These are phyloP conservation scores for Lepidochrysops patricia DNA, from an alignment of 2,888 invertebrate genomes.

Conservation along the genomic window DNA sequence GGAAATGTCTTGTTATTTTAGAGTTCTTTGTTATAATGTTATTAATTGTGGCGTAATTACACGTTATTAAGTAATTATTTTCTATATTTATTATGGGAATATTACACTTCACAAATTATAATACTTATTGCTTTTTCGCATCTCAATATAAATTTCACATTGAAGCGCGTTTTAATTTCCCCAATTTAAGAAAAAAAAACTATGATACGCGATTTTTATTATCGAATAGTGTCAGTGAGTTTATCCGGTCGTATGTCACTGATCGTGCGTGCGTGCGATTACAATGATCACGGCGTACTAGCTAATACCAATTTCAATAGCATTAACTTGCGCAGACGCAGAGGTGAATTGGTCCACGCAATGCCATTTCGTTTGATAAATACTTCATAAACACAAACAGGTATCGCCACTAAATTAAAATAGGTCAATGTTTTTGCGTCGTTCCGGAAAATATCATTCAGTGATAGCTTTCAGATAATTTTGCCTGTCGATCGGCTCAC, in stretches of 20 bases:
- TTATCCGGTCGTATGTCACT: not conserved
- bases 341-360: constrained; percentile 4
- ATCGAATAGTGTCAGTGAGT: not conserved
- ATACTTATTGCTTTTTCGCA: not conserved
- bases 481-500: no score
- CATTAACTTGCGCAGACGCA: constrained; percentile 10
- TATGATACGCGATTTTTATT: not conserved
- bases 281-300: constrained; percentile 4
- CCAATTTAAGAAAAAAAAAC: not conserved
- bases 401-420: constrained; percentile 3
- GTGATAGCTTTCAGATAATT: not conserved
- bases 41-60: not conserved
- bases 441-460: not conserved
- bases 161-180: not conserved
- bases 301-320: constrained; percentile 7
- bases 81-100: not conserved
- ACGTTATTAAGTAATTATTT: not conserved
- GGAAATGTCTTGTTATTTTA: not conserved
- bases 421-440: not conserved
- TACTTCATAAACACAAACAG: constrained; percentile 4
- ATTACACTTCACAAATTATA: not conserved
- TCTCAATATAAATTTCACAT: not conserved
- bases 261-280: not conserved
- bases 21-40: not conserved
- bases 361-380: constrained; percentile 7